Evolutionary conservation across 2,888 invertebrate species (phyloP).

Genomic region (Drosophila paranaensis): DNA sequence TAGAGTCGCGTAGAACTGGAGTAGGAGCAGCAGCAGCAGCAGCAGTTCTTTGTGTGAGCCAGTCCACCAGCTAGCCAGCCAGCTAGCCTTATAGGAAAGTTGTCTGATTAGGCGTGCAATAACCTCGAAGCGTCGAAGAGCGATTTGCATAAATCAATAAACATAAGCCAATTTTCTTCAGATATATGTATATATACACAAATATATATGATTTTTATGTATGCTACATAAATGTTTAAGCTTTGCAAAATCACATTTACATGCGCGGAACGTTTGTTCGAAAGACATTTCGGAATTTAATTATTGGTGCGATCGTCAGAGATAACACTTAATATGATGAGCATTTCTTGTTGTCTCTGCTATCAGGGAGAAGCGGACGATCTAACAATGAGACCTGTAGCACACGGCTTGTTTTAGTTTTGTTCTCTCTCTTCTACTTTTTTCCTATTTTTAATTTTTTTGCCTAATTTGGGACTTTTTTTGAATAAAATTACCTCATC

Average conservation of each 20-base stretch:
- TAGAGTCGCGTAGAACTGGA: conserved; percentile 15
- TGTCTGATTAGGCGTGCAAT: conserved; percentile 63
- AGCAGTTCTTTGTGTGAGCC: conserved; percentile 23
- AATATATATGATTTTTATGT: conserved; percentile 11
- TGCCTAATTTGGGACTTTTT: conserved; percentile 46
- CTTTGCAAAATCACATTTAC: conserved; percentile 45
- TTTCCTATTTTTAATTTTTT: conserved; percentile 25
- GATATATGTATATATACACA: conserved; percentile 6
- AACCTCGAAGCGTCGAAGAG: conserved; percentile 36
- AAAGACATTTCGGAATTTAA: conserved; percentile 41
- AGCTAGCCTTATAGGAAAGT: conserved; percentile 19
- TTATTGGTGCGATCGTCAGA: conserved; percentile 44
- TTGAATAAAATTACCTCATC: conserved; percentile 80
- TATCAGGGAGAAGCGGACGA: conserved; percentile 10
- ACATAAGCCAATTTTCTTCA: conserved; percentile 55
- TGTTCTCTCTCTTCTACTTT: conserved; percentile 1
- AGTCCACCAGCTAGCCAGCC: neutral
- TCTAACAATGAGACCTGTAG: conserved; percentile 59
- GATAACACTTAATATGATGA: conserved; percentile 60
- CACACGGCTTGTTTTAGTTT: conserved; percentile 12
- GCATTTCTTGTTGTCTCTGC: conserved; percentile 39
- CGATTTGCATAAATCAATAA: conserved; percentile 77
- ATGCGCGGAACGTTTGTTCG: conserved; percentile 36
- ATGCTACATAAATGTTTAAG: conserved; percentile 34
- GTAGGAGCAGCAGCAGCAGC: conserved; percentile 24